These are phyloP conservation scores for Drosophila parabipectinata DNA, from an alignment of 1,140 invertebrate genomes.

Conservation along the genomic window DNA sequence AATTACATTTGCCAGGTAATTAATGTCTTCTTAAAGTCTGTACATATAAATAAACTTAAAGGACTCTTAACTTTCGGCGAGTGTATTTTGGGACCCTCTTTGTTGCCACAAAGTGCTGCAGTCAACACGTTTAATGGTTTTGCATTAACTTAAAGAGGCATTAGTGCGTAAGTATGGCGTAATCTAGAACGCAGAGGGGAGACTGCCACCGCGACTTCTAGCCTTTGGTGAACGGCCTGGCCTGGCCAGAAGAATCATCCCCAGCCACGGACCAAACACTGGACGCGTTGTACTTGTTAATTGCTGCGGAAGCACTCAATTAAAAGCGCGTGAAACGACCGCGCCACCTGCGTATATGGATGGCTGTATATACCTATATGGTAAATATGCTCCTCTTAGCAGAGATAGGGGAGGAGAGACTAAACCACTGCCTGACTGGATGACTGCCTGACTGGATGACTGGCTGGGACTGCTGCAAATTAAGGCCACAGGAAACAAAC, in stretches of 20 bases:
- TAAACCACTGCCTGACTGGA: slow-evolving; percentile 21
- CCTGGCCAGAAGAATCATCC: slow-evolving; percentile 15
- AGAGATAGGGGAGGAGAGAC: neutral
- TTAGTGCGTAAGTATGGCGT: slow-evolving; percentile 77
- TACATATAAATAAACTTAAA: neutral
- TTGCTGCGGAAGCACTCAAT: slow-evolving; percentile 82
- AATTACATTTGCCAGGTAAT: slow-evolving; percentile 39
- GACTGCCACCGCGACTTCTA: slow-evolving; percentile 9
- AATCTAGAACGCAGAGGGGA: slow-evolving; percentile 56
- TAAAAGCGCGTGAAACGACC: slow-evolving; percentile 81
- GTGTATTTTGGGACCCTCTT: slow-evolving; percentile 11
- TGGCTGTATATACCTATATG: neutral
- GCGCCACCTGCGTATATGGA: slow-evolving; percentile 60
- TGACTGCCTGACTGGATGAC: slow-evolving; percentile 19
- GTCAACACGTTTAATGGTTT: slow-evolving; percentile 75
- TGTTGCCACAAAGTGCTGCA: slow-evolving; percentile 68
- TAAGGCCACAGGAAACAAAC: slow-evolving; percentile 79
- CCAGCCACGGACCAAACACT: slow-evolving; percentile 48
- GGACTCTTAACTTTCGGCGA: neutral
- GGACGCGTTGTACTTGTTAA: slow-evolving; percentile 78
- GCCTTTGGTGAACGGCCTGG: slow-evolving; percentile 14
- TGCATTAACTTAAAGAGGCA: slow-evolving; percentile 74
- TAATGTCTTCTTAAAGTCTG: slow-evolving; percentile 30
- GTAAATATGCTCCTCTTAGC: neutral
- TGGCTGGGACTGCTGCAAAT: slow-evolving; percentile 57